Evolutionary conservation across 2,797 vertebrate species (phyloP).

Genomic region (Leuciscus waleckii): DNA sequence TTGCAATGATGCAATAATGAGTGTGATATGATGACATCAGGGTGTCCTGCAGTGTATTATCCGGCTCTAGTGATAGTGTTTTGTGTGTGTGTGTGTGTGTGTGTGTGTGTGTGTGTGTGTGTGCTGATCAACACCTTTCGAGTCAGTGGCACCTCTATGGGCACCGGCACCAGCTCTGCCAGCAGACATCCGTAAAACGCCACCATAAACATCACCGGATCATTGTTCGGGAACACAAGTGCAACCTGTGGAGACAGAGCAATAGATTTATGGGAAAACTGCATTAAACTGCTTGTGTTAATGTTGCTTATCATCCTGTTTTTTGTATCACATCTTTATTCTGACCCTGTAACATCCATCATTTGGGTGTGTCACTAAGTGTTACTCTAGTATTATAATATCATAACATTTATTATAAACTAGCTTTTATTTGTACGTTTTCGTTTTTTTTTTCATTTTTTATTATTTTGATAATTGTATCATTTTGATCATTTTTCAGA

Average conservation of each 20-base stretch:
- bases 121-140: conserved; percentile 84
- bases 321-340: background rate
- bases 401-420: background rate
- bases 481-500: background rate
- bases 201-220: conserved; percentile 97
- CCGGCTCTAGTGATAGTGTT: conserved; percentile 62
- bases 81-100: too few relatives aligned
- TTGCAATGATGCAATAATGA: too few relatives aligned
- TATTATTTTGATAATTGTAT: background rate
- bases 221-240: conserved; percentile 95
- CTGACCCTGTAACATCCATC: background rate
- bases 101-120: background rate
- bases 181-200: conserved; percentile 96
- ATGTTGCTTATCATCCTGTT: background rate
- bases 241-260: conserved; percentile 82
- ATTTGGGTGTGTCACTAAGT: background rate
- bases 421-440: background rate
- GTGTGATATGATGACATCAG: background rate
- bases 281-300: background rate
- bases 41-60: conserved; percentile 28
- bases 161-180: conserved; percentile 93
- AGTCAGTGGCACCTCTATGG: conserved; percentile 95
- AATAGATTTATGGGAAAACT: background rate
- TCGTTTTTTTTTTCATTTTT: background rate
- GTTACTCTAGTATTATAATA: background rate